Base-by-base conservation (phyloP, 2,888 invertebrate species). In the Chalcosyrphus nemorum region DNA sequence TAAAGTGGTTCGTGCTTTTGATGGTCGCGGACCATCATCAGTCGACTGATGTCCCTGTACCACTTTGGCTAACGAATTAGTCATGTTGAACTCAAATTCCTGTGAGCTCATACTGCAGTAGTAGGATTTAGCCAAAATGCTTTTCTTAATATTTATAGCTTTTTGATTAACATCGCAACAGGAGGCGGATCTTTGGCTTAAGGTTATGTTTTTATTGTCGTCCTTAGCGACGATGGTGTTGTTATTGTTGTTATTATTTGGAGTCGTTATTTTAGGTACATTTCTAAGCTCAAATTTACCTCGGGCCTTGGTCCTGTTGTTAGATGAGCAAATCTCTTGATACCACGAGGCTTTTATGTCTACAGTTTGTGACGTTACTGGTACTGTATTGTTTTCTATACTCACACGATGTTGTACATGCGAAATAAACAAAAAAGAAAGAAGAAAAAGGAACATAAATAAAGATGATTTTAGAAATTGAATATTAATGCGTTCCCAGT, bases 121-220 rank as follows among this genome's bases (percentile, higher is more conserved):
- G 47, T 68, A 66, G 50, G 82, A 56, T 52, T 74, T 78, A 24
- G 68, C 72, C 56, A 82, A 61, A 82, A 72, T 52, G 68, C 68
- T 78, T 57, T 82, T 72, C 72, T 72, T 78, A 68, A 71, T 78
- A 74, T 78, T 74, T 72, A 77, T 72, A 63, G 72, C 74, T 38
- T 78, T 74, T 74, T 72, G 82, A 68, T 78, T 68, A 82, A 72
- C 61, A 57, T 77, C 72, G 56, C 72, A 68, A 56, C 45, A 66
- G 56, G 72, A 74, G 50, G 50, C 27, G 59, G 78, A 56, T 68
- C 56, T 72, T 56, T 50, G 66, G 61, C 78, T 78, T 72, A 54
- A 35, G 72, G 78, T 11, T 56, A 78, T 50, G 54, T 56, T 82
- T 82, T 63, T 72, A 72, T 61, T 74, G 43, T 68, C 63, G 29